Evolutionary conservation across 1,140 invertebrate genomes (phyloP), one percentile per base, ranked within the genome.

Genomic region (Radopholus similis): DNA sequence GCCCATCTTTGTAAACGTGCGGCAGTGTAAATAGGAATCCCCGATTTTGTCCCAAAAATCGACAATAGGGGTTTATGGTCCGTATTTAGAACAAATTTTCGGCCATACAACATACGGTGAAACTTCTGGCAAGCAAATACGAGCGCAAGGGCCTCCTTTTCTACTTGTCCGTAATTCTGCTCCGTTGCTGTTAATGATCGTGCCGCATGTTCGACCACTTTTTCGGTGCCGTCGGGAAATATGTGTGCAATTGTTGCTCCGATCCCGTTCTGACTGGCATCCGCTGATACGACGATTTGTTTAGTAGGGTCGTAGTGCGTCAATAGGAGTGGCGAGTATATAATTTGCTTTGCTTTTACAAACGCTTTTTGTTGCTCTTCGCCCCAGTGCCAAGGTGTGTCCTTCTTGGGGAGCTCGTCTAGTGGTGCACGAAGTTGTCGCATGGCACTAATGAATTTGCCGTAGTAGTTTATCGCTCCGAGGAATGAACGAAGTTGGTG

Each of bases 11-110:
- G 83, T 21, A 84, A 53, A 26, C 84, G 53, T 3, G 68, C 69
- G 9, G 82, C 77, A 37, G 78, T 64, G 42, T 81, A 69, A 4
- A 66, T 64, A 30, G 83, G 76, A 13, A 82, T 74, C 58, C 58
- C 82, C 62, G 68, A 82, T 42, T 72, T 78, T 57, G 37, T 47
- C 13, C 82, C 76, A 42, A 84, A 84, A 55, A 85, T 83, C 59
- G 65, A 49, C 11, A 80, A 72, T 18, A 87, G 60, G 0, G 86
- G 84, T 56, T 85, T 83, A 56, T 87, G 85, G 66, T 87, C 85
- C 2, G 83, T 87, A n/a, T n/a, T 21, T 5, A 56, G 9, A 26
- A 4, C 42, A 64, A 86, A 86, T 21, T 83, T 56, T 15, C 80
- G 53, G 4, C 83, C 84, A 67, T 78, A 85, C 5, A 85, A 35